These are phyloP conservation scores for Periparus ater DNA, from an alignment of 2,797 vertebrate species.

Conservation along the genomic window DNA sequence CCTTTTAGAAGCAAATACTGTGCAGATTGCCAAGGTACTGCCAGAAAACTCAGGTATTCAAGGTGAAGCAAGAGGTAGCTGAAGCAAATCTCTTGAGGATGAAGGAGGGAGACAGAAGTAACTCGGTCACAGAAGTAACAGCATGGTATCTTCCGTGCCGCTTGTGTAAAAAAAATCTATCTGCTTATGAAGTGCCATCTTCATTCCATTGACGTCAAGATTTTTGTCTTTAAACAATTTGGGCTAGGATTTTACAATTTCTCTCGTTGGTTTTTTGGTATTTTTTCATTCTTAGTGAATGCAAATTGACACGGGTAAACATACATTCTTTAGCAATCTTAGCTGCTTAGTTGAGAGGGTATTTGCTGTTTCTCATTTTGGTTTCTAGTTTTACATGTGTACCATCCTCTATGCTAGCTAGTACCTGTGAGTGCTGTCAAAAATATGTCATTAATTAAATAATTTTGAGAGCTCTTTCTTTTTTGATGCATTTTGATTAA, in stretches of 20 bases:
- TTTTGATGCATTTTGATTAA: neutral
- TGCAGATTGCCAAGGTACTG: neutral
- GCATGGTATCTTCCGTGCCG: neutral
- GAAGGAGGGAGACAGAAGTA: neutral
- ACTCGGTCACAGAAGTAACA: neutral
- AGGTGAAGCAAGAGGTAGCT: neutral
- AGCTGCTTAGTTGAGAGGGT: neutral
- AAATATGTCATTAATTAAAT: neutral
- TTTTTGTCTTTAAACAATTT: neutral
- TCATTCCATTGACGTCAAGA: neutral
- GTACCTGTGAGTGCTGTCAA: neutral
- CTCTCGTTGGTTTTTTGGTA: fast-evolving
- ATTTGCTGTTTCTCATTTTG: neutral
- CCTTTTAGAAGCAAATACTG: neutral
- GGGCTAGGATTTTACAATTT: neutral
- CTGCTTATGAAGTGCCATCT: neutral
- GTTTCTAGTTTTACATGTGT: neutral
- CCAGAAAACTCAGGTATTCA: neutral
- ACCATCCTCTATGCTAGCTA: neutral
- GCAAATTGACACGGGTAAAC: neutral
- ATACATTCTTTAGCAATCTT: neutral
- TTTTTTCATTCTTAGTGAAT: neutral
- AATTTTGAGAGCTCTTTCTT: neutral
- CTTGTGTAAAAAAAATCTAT: neutral
- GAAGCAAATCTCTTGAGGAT: neutral